A percentile compares a stretch with the other conserved stretches of the same genome.
Evolutionary conservation across 2,113 vertebrate genomes (phyloP).

Genomic region (Eublepharis macularius): DNA sequence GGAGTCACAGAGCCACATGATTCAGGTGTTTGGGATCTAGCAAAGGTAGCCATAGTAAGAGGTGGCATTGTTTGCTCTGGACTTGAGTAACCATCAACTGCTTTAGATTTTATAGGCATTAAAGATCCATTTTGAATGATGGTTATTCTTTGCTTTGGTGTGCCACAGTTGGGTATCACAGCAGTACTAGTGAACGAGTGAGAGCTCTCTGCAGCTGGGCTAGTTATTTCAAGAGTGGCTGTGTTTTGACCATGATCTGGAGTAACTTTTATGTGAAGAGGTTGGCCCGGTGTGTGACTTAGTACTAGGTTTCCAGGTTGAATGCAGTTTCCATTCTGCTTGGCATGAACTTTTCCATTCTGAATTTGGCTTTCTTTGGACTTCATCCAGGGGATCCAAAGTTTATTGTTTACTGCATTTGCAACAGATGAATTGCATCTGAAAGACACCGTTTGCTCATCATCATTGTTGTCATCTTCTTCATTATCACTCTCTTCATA

Average conservation of each 20-base stretch:
- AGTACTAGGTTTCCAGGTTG: constrained; percentile 90
- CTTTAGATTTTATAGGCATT: constrained; percentile 83
- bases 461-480: constrained; percentile 78
- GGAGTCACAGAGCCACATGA: constrained; percentile 87
- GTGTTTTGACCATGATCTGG: constrained; percentile 92
- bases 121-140: constrained; percentile 91
- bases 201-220: constrained; percentile 84
- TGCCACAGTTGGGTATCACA: constrained; percentile 92
- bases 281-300: constrained; percentile 91
- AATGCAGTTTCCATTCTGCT: constrained; percentile 83
- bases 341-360: constrained; percentile 83
- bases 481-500: constrained; percentile 82
- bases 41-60: constrained; percentile 82
- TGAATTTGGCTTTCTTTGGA: constrained; percentile 81
- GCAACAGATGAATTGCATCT: constrained; percentile 78
- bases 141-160: constrained; percentile 93
- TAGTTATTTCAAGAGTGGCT: constrained; percentile 93
- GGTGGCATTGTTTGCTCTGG: constrained; percentile 85
- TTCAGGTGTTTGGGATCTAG: constrained; percentile 87
- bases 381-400: constrained; percentile 86
- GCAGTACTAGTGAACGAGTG: constrained; percentile 95
- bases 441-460: constrained; percentile 73
- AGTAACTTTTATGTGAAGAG: constrained; percentile 95
- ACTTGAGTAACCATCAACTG: constrained; percentile 77
- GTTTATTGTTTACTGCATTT: constrained; percentile 84